A percentile compares a stretch with the other conserved stretches of the same genome.
phyloP scores from a whole-genome alignment of 2,888 invertebrate genomes.

The Leptogaster cylindrica region DNA sequence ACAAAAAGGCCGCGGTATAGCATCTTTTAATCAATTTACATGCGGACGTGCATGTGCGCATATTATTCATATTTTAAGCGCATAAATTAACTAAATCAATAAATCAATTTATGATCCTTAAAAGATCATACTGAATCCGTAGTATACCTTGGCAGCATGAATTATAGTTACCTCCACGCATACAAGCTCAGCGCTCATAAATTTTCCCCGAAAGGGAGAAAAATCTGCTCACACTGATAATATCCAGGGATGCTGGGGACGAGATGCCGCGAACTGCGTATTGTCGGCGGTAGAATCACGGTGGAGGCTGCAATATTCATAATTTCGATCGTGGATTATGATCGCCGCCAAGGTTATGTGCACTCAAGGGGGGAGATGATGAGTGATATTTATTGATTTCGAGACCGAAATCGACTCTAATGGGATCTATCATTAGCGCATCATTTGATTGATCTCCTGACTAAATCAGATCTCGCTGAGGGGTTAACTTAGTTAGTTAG shows the following conservation, averaged over 20 bases:
- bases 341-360: not conserved
- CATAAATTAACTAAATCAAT: slow-evolving; percentile 47
- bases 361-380: slow-evolving; percentile 34
- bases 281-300: slow-evolving; percentile 25
- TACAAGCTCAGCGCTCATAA: slow-evolving; percentile 44
- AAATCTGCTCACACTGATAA: slow-evolving; percentile 2
- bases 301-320: slow-evolving; percentile 38
- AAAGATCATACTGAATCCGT: slow-evolving; percentile 40
- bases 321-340: slow-evolving; percentile 39
- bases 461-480: slow-evolving; percentile 48
- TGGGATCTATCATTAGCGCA: slow-evolving; percentile 51
- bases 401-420: slow-evolving; percentile 51
- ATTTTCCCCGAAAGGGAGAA: slow-evolving; percentile 42
- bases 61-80: slow-evolving; percentile 43
- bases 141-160: slow-evolving; percentile 40
- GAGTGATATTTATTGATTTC: slow-evolving; percentile 51
- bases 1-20: slow-evolving; percentile 40
- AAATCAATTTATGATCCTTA: slow-evolving; percentile 45
- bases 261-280: slow-evolving; percentile 18
- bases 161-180: slow-evolving; percentile 47
- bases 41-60: slow-evolving; percentile 34
- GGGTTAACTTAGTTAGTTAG: slow-evolving; percentile 48
- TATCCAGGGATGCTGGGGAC: slow-evolving; percentile 3
- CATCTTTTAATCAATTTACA: slow-evolving; percentile 46
- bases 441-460: slow-evolving; percentile 48